These are phyloP conservation scores for Agapostemon virescens DNA, from an alignment of 2,888 invertebrate species.

Conservation along the genomic window DNA sequence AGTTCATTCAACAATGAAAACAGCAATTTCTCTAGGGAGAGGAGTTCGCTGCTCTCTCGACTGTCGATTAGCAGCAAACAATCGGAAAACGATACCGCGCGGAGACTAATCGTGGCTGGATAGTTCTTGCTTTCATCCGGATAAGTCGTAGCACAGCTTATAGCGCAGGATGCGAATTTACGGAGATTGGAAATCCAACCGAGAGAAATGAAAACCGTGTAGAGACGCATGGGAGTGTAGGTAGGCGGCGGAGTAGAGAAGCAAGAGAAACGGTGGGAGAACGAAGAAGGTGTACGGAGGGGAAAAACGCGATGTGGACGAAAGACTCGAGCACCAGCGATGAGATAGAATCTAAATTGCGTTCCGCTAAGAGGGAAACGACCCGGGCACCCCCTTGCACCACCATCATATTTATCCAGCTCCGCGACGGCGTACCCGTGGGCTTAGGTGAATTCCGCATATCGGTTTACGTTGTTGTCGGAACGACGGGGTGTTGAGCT, in stretches of 20 bases:
- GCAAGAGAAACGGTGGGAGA: neutral
- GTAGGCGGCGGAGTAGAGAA: neutral
- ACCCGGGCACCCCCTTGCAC: constrained; percentile 18
- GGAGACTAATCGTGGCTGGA: too few species aligned
- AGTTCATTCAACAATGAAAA: neutral
- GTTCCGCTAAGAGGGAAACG: constrained; percentile 46
- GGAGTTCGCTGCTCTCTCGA: too few species aligned
- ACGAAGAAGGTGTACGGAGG: neutral
- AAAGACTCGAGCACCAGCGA: constrained; percentile 42
- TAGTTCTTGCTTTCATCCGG: neutral
- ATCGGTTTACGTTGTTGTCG: constrained; percentile 60
- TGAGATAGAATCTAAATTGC: constrained; percentile 66
- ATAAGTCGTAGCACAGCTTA: constrained; percentile 31
- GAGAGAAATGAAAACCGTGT: constrained; percentile 48
- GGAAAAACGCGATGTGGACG: constrained; percentile 47
- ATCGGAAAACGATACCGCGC: too few species aligned
- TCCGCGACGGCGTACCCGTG: constrained; percentile 45
- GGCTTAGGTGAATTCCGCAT: constrained; percentile 64
- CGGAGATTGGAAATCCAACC: constrained; percentile 58
- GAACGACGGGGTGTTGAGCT: constrained; percentile 41
- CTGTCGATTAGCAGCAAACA: neutral
- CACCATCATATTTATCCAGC: constrained; percentile 62
- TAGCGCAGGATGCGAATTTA: constrained; percentile 41
- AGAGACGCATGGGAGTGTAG: constrained; percentile 5
- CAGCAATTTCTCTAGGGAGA: too few species aligned